These are phyloP conservation scores for Hormaphis cornu DNA, from an alignment of 1,140 invertebrate species.

Conservation along the genomic window DNA sequence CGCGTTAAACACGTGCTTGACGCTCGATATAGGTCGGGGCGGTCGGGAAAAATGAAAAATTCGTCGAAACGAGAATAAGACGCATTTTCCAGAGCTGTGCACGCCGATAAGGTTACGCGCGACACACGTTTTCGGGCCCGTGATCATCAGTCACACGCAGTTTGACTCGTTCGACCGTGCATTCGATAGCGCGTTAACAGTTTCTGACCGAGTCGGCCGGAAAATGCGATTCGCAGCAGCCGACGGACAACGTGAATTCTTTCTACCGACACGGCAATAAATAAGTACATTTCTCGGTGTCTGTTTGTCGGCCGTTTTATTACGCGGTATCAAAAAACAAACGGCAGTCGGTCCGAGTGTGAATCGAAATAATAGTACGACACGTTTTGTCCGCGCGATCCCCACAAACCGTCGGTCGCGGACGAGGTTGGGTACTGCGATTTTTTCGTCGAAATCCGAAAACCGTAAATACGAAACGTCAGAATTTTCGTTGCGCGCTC, in stretches of 20 bases:
- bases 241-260: background rate
- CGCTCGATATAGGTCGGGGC: background rate
- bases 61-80: constrained; percentile 19
- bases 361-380: too few relatives aligned
- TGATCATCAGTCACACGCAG: constrained; percentile 29
- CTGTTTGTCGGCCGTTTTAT: too few relatives aligned
- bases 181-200: constrained; percentile 21
- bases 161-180: constrained; percentile 21
- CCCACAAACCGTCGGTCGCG: too few relatives aligned
- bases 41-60: background rate
- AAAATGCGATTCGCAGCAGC: constrained; percentile 18
- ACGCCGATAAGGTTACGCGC: constrained; percentile 16
- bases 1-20: background rate
- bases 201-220: constrained; percentile 8
- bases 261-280: background rate
- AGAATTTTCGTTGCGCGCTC: too few relatives aligned
- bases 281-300: too few relatives aligned
- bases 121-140: constrained; percentile 13
- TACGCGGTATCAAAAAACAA: too few relatives aligned
- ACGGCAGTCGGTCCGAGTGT: too few relatives aligned
- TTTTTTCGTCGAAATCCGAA: too few relatives aligned
- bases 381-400: too few relatives aligned
- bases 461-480: too few relatives aligned
- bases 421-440: too few relatives aligned
- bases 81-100: constrained; percentile 21